Evolutionary conservation across 1,140 invertebrate genomes (phyloP), one percentile per base, ranked within the genome.

Genomic region (Matsumurasca onukii): DNA sequence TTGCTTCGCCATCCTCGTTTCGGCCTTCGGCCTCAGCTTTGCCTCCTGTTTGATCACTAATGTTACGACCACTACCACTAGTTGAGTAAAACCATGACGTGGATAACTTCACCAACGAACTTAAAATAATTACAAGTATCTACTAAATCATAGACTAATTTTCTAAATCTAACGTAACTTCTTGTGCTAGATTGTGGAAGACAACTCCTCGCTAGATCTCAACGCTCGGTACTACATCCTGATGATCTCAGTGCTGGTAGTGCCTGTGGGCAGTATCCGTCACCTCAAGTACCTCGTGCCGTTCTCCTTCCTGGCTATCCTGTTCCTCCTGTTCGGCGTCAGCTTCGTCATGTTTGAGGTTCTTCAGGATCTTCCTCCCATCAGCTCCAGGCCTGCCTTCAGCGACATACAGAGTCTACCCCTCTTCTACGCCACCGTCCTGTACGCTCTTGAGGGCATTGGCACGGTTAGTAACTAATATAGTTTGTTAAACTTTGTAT

Each of bases 391-490:
- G 45, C 77, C 85, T 29, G 75, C 87, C 30, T 81, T 86, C 72
- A 86, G 84, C 1, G 77, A 81, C 0, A 66, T 82, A 0, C 75
- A 78, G 31, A 83, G 83, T 52, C 87, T 88, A 75, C 86, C 89
- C 0, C 80, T 93, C 0, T 94, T 89, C 73, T 92, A 96, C 77
- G 93, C 93, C 0, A 95, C 92, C 0, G 90, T 91, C 0, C 80
- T 97, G 3, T 97, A 94, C 80, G 91, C 94, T 0, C 81, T 95
- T 52, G 93, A 95, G 78, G 93, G 93, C 17, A 93, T 96, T 45
- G 91, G 91, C 31, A 88, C 93, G 78, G 90, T 93, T 75, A 82
- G 87, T 86, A 34, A 25, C 24, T 27, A 13, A 24, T 59, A 29
- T 20, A 51, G n/a, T 51, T 45, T 12, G 17, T 12, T 45, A 45